Base-by-base conservation (phyloP, 2,888 invertebrate species). In the Caenorhabditis plicata region DNA sequence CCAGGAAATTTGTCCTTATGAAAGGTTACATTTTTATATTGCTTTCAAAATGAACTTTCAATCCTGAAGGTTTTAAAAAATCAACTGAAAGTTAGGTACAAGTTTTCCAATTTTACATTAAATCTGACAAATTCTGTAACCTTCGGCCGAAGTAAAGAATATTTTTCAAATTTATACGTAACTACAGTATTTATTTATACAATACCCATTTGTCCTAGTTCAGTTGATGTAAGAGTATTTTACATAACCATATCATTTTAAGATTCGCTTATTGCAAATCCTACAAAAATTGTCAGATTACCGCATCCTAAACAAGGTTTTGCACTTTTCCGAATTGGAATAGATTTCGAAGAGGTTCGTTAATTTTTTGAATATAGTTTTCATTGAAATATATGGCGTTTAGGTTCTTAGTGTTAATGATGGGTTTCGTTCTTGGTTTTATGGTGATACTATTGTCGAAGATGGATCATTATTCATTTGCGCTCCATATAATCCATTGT, bases 401-500 rank as follows among this genome's bases (percentile, higher is more conserved):
- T 46, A 73, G 65, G 38, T 74, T 17, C 22, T 74, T 32, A 48
- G 48, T 9, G 26, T 71, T 20, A 67, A 64, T 20, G 66, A 71
- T 19, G 67, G 65, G 22, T 48, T 60, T 17, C 68, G 74, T 5
- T 71, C 68, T 22, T 68, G 65, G 39, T 73, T 74, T 51, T 65
- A 55, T 46, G 75, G 74, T 4, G 69, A 75, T n/a, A 47, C 58
- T 15, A 57, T 74, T 20, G 53, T 74, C 13, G 50, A 54, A 17
- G 68, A 75, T 43, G 75, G 74, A 13, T 35, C 54, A 4, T 26
- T 71, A 11, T 40, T 62, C 22, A 17, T 72, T 1, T 54, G 65
- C 33, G 42, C 66, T 2, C 71, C 75, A 20, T 60, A 61, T 35
- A 63, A 75, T 53, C 73, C 73, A 4, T 32, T 73, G 19, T 74